Evolutionary conservation across 2,113 vertebrate species (phyloP), one percentile per base, ranked within the genome.

Genomic region (Crypturellus undulatus): DNA sequence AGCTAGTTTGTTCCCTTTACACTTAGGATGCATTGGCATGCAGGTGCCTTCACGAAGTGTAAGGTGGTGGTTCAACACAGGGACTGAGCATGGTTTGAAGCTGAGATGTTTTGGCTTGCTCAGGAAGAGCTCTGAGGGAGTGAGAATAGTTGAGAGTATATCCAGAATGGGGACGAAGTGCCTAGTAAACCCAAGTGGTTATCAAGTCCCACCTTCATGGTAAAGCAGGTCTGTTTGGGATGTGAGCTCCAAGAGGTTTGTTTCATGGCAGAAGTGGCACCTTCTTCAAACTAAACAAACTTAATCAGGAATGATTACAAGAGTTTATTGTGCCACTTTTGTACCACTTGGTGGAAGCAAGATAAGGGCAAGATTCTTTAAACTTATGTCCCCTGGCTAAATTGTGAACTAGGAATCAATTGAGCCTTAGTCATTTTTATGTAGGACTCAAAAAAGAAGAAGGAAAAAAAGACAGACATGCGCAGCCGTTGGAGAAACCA

Each of bases 61-160:
- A 10, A 36, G 69, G 10, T 32, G 72, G 42, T 68, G 83, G 88
- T 92, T 88, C 1, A 0, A 22, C n/a, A 80, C 26, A 83, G 51
- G 65, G 21, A 58, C 21, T 71, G 47, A 58, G 70, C 54, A 49
- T 43, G 30, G 94, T 95, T 84, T 84, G 94, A 90, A 72, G 79
- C 71, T 62, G 56, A 51, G 2, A 45, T 64, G 65, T 75, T 93
- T 75, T 90, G 83, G 30, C 78, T 93, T 60, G 24, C 81, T 91
- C 67, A 92, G 92, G 86, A 85, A 79, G 92, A 81, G 76, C 56
- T 91, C 82, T 91, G 84, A 94, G 76, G 42, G 60, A 43, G 62
- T 38, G 43, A 81, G 64, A 83, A 28, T 75, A 71, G 58, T 13
- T 65, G 76, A 64, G 81, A 75, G 47, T 91, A 2, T 64, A 47